These are phyloP conservation scores for Chinchilla lanigera DNA, from an alignment of 2,113 vertebrate genomes.

Conservation along the genomic window DNA sequence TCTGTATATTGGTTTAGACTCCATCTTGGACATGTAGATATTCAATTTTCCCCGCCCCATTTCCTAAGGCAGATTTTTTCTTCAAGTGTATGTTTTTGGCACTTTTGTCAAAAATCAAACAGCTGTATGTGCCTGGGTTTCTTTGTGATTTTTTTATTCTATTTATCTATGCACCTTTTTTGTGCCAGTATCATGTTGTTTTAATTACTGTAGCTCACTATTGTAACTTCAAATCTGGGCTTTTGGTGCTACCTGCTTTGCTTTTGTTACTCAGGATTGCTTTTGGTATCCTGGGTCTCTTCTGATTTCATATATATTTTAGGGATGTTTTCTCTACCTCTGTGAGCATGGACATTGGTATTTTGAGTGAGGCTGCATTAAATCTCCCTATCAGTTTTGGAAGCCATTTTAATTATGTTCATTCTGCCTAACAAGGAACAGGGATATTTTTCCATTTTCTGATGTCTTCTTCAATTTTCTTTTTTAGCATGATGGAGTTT, in stretches of 20 bases:
- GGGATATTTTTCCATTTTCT: not conserved
- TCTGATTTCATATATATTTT: not conserved
- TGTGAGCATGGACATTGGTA: not conserved
- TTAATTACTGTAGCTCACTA: not conserved
- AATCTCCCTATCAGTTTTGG: not conserved
- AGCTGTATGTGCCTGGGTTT: not conserved
- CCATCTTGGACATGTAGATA: not conserved
- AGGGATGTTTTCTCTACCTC: not conserved
- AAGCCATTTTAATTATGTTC: not conserved
- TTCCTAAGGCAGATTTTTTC: not conserved
- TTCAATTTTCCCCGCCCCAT: not conserved
- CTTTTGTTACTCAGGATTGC: not conserved
- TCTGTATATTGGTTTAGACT: not conserved
- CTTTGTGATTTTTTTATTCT: not conserved
- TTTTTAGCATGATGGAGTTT: not conserved
- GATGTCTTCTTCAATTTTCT: not conserved
- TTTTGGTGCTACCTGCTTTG: not conserved
- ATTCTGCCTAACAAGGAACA: not conserved
- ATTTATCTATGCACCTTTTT: not conserved
- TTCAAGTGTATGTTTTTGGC: not conserved
- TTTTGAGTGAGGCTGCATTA: not conserved
- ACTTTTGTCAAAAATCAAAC: not conserved
- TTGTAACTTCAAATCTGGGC: not conserved
- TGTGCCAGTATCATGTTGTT: not conserved
- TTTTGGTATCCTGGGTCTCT: not conserved